phyloP scores from a whole-genome alignment of 2,888 invertebrate genomes.

The Mythimna ferrago region DNA sequence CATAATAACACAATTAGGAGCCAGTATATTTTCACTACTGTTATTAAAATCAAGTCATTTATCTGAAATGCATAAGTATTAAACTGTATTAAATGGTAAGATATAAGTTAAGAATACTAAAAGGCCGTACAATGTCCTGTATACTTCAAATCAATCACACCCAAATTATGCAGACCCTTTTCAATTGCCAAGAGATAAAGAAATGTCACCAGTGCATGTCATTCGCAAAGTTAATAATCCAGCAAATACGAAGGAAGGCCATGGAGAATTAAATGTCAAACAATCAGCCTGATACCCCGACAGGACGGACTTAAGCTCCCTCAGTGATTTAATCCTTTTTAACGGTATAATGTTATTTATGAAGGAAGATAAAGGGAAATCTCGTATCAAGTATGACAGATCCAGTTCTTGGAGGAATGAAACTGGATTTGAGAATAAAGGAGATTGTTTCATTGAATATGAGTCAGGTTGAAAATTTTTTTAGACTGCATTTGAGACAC shows the following conservation, averaged over 20 bases:
- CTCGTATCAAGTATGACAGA: conserved; percentile 46
- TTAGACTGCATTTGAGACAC: neutral
- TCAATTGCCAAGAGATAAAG: conserved; percentile 40
- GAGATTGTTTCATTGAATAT: conserved; percentile 33
- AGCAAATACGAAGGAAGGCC: conserved; percentile 57
- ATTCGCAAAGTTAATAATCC: conserved; percentile 58
- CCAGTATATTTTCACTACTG: neutral
- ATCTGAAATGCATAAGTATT: too few relatives aligned
- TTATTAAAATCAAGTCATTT: too few relatives aligned
- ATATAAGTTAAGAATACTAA: conserved; percentile 8
- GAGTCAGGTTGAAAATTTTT: conserved; percentile 3
- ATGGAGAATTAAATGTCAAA: conserved; percentile 66
- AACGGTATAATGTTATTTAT: conserved; percentile 66
- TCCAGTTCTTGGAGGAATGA: conserved; percentile 29
- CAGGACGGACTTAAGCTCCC: conserved; percentile 48
- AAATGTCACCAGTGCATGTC: conserved; percentile 37
- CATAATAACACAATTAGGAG: neutral
- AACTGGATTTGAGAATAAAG: conserved; percentile 20
- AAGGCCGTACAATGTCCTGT: conserved; percentile 5
- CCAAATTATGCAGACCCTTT: conserved; percentile 32
- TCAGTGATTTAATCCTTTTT: conserved; percentile 66
- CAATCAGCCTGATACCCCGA: conserved; percentile 54
- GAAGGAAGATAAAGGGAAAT: conserved; percentile 42
- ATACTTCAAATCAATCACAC: conserved; percentile 13
- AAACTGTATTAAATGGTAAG: too few relatives aligned